Evolutionary conservation across 2,113 vertebrate species (phyloP), one percentile per base, ranked within the genome.

Genomic region (Callocephalon fimbriatum): DNA sequence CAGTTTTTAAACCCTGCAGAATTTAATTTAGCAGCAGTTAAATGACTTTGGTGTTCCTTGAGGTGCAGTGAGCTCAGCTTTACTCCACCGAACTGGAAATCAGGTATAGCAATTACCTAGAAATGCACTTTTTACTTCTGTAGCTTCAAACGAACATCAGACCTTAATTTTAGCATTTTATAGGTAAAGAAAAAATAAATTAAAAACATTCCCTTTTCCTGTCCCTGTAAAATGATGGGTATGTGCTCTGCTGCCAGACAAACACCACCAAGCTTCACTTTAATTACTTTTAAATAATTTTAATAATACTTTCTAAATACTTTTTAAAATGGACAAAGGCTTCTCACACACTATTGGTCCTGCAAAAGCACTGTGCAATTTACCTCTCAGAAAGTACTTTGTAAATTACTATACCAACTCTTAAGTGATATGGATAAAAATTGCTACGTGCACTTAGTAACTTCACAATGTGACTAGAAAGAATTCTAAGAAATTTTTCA

Each of bases 361-460:
- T 31, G 58, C n/a, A 35, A 32, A 81, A 71, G 16, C 50, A 58
- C 8, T n/a, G 15, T 5, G 2, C 15, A 15, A 6, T 26, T 9
- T 8, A 51, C n/a, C 27, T 58, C 25, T 25, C 29, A 15, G n/a
- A 26, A 35, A 23, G 11, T 6, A 18, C 67, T 40, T 31, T 26
- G 38, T 51, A 47, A 26, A 40, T 35, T 40, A 40, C 51, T 5
- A 31, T 4, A 53, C 20, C 35, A 47, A 6, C 38, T 21, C 59
- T 51, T 51, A 25, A 58, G 27, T 3, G 13, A 47, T 7, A 20
- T 0, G 1, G 29, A 37, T 16, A 35, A 38, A n/a, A 16, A 40
- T 12, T 23, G 35, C 26, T 44, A 4, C 10, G 2, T 4, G 32
- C 22, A 38, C 40, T 10, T 26, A 22, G 3, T 25, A 44, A 61